Conservation (phyloP, 2,113 vertebrate genomes). For the Gallinago undulata region DNA sequence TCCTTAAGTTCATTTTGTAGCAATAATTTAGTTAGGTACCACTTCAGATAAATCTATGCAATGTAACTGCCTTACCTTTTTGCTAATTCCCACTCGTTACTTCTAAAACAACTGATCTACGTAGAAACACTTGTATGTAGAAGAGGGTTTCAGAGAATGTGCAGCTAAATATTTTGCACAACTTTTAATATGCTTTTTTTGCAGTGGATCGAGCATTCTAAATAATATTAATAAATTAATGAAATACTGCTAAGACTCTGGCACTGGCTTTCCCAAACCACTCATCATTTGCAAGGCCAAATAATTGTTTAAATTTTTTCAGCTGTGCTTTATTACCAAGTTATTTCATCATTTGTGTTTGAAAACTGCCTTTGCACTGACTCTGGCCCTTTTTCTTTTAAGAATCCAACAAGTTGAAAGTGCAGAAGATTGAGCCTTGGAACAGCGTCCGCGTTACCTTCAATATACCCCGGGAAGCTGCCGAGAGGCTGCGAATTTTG, state of each 20-base stretch:
- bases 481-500: constrained; percentile 89
- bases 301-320: not conserved
- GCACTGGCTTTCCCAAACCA: not conserved
- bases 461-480: constrained; percentile 96
- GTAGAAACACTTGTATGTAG: not conserved
- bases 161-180: not conserved
- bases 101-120: not conserved
- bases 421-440: constrained; percentile 93
- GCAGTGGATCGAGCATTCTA: not conserved
- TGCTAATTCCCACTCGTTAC: not conserved
- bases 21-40: not conserved
- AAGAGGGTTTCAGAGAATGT: not conserved
- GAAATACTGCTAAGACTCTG: not conserved
- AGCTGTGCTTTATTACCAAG: not conserved
- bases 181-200: not conserved
- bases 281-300: not conserved
- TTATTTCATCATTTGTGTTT: rapidly evolving
- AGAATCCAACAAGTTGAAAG: constrained; percentile 84
- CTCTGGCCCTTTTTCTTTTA: not conserved
- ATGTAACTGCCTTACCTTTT: not conserved
- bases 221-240: not conserved
- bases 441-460: constrained; percentile 98
- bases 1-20: not conserved
- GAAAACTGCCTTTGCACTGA: not conserved
- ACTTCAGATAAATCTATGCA: not conserved